Conservation (phyloP, 2,113 vertebrate genomes). For the Pithys albifrons region DNA sequence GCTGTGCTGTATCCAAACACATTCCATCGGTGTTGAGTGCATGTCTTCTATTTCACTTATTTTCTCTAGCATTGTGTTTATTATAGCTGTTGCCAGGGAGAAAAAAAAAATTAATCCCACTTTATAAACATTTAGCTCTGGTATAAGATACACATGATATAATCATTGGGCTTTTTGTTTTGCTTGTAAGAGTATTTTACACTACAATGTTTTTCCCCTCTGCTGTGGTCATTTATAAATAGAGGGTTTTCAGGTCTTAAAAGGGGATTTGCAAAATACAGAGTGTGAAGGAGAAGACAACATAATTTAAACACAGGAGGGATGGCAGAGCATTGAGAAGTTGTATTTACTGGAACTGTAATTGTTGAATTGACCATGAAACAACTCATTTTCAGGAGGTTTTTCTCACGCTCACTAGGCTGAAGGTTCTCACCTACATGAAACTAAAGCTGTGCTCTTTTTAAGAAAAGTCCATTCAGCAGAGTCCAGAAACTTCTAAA, state of each 20-base stretch:
- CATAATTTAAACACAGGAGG: fast-evolving
- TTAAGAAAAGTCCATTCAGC: not conserved
- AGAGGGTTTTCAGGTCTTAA: not conserved
- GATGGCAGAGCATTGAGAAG: not conserved
- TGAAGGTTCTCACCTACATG: not conserved
- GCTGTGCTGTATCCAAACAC: not conserved
- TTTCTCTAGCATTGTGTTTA: not conserved
- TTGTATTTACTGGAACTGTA: not conserved
- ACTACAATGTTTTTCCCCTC: not conserved
- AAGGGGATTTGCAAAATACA: not conserved
- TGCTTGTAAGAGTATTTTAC: not conserved
- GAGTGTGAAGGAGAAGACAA: not conserved
- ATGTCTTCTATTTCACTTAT: not conserved
- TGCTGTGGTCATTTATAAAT: not conserved
- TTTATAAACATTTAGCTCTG: not conserved
- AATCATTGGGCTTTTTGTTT: not conserved
- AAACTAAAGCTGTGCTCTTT: not conserved
- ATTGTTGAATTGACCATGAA: not conserved
- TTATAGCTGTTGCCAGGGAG: not conserved
- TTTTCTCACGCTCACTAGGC: not conserved
- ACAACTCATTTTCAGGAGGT: not conserved
- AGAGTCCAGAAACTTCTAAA: not conserved
- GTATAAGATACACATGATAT: not conserved
- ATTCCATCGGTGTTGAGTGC: not conserved
- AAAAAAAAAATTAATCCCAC: not conserved